phyloP scores from a whole-genome alignment of 35 echinoderm and acorn worm genomes.

The Stichopus chloronotus region DNA sequence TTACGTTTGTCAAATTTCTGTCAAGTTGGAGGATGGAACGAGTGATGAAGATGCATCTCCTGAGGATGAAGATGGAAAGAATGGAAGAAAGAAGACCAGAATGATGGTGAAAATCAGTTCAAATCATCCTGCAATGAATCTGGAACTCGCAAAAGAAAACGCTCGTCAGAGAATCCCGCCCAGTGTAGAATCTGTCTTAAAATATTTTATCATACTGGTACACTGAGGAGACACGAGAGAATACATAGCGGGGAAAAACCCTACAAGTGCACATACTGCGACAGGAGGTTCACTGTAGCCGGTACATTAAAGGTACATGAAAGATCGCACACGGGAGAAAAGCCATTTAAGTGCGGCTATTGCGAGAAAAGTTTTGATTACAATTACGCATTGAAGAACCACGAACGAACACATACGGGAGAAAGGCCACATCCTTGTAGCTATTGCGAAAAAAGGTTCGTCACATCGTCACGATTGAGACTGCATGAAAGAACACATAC shows the following conservation, averaged over 20 bases:
- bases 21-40: not conserved
- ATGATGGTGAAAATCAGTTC: not conserved
- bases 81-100: not conserved
- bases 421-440: not conserved
- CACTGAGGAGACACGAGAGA: not conserved
- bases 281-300: not conserved
- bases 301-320: not conserved
- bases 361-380: not conserved
- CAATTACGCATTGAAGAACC: not conserved
- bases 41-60: not conserved
- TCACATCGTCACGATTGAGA: not conserved
- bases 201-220: too few species aligned
- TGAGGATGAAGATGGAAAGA: not conserved
- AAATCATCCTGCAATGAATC: not conserved
- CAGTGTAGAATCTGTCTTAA: too few species aligned
- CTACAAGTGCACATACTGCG: conserved; percentile 12
- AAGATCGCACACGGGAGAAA: conserved; percentile 7
- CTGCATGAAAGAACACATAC: not conserved
- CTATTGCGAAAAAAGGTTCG: not conserved
- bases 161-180: too few species aligned
- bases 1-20: not conserved
- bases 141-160: not conserved
- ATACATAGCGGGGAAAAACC: conserved; percentile 44
- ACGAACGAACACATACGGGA: not conserved
- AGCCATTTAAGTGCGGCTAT: conserved; percentile 13